Evolutionary conservation across 2,888 invertebrate species (phyloP).

Genomic region (Biston betularia): DNA sequence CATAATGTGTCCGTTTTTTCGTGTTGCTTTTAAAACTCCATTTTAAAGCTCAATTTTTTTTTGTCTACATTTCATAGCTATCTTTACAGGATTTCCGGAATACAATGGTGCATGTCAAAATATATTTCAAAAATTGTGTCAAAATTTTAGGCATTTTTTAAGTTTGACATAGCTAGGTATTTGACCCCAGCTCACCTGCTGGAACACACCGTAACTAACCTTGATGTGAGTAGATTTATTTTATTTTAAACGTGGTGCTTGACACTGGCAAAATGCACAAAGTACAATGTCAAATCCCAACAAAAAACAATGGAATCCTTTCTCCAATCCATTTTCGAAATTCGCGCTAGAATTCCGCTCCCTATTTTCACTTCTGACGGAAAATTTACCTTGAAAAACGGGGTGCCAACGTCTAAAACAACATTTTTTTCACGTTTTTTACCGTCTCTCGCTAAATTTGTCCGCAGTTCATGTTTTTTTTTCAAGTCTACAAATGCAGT

Average conservation of each 20-base stretch:
- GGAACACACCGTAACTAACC: no score
- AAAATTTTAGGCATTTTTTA: no score
- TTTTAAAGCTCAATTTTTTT: no score
- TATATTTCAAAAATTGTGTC: no score
- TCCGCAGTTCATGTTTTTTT: slow-evolving; percentile 61
- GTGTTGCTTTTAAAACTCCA: no score
- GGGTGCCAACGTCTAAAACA: slow-evolving; percentile 62
- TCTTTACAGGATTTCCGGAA: no score
- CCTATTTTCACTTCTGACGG: slow-evolving; percentile 58
- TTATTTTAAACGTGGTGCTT: background rate
- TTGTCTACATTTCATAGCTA: no score
- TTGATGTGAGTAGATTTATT: background rate
- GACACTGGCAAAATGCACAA: background rate
- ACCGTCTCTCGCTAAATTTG: slow-evolving; percentile 74
- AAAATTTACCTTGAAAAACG: slow-evolving; percentile 62
- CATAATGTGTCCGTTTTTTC: no score
- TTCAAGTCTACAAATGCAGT: slow-evolving; percentile 54
- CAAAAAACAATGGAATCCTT: slow-evolving; percentile 15
- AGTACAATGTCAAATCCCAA: no score
- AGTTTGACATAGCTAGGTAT: no score
- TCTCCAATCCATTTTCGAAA: slow-evolving; percentile 31
- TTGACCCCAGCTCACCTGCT: no score
- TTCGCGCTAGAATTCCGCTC: slow-evolving; percentile 41
- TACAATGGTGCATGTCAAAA: no score
- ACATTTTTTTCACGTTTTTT: slow-evolving; percentile 59